phyloP scores from a whole-genome alignment of 2,113 vertebrate genomes.

The zebrafish (Danio rerio) region DNA sequence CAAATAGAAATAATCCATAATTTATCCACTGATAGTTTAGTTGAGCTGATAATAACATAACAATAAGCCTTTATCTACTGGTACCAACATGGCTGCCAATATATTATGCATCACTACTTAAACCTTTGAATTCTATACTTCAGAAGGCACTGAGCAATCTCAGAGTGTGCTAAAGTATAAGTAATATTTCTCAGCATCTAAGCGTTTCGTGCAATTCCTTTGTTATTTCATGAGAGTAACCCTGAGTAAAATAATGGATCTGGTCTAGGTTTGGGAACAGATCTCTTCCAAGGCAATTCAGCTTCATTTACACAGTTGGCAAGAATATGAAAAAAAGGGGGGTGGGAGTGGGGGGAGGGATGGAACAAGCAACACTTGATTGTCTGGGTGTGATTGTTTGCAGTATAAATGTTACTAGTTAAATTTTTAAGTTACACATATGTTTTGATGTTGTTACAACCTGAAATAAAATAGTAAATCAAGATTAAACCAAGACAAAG shows the following conservation, averaged over 20 bases:
- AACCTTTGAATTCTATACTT: neutral
- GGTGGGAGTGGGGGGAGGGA: too few relatives aligned
- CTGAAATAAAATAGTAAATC: too few relatives aligned
- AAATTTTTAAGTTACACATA: neutral
- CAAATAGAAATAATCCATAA: too few relatives aligned
- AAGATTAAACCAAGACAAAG: too few relatives aligned
- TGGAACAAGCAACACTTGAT: conserved; percentile 43
- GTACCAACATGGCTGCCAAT: too few relatives aligned
- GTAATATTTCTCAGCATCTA: neutral
- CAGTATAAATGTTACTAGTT: neutral
- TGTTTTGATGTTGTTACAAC: too few relatives aligned
- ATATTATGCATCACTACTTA: too few relatives aligned
- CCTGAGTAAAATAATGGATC: neutral
- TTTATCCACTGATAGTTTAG: too few relatives aligned
- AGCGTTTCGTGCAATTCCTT: neutral
- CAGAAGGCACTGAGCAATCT: neutral
- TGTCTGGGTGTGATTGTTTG: conserved; percentile 33
- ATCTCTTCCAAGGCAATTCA: conserved; percentile 38
- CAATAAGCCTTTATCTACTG: too few relatives aligned
- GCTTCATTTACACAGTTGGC: conserved; percentile 39
- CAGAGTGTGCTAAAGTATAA: neutral
- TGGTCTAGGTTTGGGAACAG: conserved; percentile 30
- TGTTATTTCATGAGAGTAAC: neutral
- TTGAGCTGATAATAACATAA: too few relatives aligned
- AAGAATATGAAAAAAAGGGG: neutral